These are phyloP conservation scores for Sebastes flavidus DNA, from an alignment of 2,797 vertebrate genomes.

Conservation along the genomic window DNA sequence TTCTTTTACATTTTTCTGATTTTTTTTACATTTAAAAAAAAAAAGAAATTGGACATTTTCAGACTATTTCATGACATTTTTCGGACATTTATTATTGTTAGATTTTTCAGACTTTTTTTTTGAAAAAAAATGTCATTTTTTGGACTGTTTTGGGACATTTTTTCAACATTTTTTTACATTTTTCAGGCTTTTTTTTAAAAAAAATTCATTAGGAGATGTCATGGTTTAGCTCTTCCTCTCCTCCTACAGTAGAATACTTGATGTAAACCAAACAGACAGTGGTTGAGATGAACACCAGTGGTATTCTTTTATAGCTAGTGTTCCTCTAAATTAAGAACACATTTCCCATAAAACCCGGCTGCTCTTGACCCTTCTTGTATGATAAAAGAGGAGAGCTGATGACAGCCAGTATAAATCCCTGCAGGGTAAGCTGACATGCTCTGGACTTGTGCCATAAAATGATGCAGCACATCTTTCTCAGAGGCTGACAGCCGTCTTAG, in stretches of 20 bases:
- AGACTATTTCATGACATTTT: too few relatives aligned
- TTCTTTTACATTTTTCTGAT: too few relatives aligned
- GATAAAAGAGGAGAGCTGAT: not conserved
- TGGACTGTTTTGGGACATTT: too few relatives aligned
- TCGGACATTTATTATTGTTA: too few relatives aligned
- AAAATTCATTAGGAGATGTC: not conserved
- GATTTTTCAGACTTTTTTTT: too few relatives aligned
- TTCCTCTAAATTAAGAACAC: slow-evolving; percentile 16
- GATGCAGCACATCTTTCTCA: not conserved
- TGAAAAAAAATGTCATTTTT: too few relatives aligned
- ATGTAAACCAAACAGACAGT: not conserved
- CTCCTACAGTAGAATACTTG: not conserved
- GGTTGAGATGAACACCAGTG: not conserved
- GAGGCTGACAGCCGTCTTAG: not conserved
- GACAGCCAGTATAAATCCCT: not conserved
- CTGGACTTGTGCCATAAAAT: not conserved
- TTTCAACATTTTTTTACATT: too few relatives aligned
- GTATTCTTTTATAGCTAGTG: not conserved
- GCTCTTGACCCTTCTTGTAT: not conserved
- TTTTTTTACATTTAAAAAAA: too few relatives aligned
- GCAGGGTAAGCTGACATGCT: not conserved
- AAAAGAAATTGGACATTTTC: too few relatives aligned
- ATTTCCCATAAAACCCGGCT: slow-evolving; percentile 22
- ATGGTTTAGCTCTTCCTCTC: not conserved
- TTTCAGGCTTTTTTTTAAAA: too few relatives aligned